phyloP scores from a whole-genome alignment of 1,140 invertebrate species.

The Hypothenemus hampei region DNA sequence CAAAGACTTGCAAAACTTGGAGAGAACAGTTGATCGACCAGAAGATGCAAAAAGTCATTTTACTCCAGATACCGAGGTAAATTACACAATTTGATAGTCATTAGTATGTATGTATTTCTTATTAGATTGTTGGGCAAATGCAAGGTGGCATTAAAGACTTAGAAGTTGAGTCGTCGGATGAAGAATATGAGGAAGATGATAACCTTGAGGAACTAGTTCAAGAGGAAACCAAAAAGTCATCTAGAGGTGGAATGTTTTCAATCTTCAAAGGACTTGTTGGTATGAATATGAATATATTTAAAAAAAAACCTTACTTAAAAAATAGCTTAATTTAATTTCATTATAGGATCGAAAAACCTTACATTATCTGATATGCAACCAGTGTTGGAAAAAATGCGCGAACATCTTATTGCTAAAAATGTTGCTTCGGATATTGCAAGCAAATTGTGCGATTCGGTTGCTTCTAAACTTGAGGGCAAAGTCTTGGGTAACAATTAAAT shows the following conservation, averaged over 20 bases:
- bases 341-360: conserved; percentile 47
- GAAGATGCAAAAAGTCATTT: conserved; percentile 57
- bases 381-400: conserved; percentile 89
- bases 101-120: background rate
- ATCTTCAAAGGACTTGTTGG: conserved; percentile 86
- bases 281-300: conserved; percentile 48
- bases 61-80: conserved; percentile 60
- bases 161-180: conserved; percentile 54
- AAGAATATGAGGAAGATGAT: conserved; percentile 49
- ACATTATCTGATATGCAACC: conserved; percentile 72
- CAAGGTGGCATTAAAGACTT: conserved; percentile 66
- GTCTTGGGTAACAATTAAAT: conserved; percentile 45
- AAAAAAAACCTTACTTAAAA: background rate
- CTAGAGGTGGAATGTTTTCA: conserved; percentile 63
- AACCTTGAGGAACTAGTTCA: conserved; percentile 27
- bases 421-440: conserved; percentile 93
- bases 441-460: conserved; percentile 94
- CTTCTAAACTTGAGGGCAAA: conserved; percentile 89
- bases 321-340: background rate
- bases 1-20: conserved; percentile 74
- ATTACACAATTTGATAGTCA: background rate
- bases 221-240: conserved; percentile 28
- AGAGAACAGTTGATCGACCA: conserved; percentile 77
- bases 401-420: conserved; percentile 96
- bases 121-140: conserved; percentile 76